Percentiles rank a stretch among this genome's conserved stretches.
phyloP scores from a whole-genome alignment of 2,888 invertebrate genomes.

The Drosophila stalkeri region DNA sequence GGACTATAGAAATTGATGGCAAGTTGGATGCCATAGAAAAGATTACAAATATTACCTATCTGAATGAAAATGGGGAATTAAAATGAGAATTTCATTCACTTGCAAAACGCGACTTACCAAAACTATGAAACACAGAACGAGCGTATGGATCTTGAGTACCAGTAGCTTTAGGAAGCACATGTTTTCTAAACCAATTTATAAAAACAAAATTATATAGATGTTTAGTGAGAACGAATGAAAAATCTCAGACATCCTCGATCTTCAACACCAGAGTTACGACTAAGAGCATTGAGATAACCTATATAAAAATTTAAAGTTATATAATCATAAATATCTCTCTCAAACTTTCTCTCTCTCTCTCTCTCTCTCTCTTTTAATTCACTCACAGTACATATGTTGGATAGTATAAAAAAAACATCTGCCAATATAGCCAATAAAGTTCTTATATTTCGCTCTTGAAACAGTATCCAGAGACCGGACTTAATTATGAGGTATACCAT shows the following conservation, averaged over 20 bases:
- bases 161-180: conserved; percentile 36
- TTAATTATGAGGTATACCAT: neutral
- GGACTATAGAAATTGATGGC: neutral
- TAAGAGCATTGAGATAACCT: neutral
- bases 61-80: neutral
- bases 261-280: neutral
- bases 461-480: neutral
- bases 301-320: neutral
- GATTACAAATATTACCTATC: conserved; percentile 23
- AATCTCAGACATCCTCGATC: neutral
- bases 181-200: neutral
- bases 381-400: neutral
- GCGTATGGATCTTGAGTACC: conserved; percentile 6
- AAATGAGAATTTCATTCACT: neutral
- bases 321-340: no score
- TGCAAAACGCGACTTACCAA: conserved; percentile 10
- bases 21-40: neutral
- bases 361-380: no score
- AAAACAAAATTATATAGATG: neutral
- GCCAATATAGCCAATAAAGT: neutral
- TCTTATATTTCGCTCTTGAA: neutral
- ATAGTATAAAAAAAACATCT: neutral
- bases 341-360: neutral
- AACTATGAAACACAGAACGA: neutral
- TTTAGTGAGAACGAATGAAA: neutral